Evolutionary conservation across 2,797 vertebrate species (phyloP), one percentile per base, ranked within the genome.

Genomic region (Ctenochaetus hawaiiensis): DNA sequence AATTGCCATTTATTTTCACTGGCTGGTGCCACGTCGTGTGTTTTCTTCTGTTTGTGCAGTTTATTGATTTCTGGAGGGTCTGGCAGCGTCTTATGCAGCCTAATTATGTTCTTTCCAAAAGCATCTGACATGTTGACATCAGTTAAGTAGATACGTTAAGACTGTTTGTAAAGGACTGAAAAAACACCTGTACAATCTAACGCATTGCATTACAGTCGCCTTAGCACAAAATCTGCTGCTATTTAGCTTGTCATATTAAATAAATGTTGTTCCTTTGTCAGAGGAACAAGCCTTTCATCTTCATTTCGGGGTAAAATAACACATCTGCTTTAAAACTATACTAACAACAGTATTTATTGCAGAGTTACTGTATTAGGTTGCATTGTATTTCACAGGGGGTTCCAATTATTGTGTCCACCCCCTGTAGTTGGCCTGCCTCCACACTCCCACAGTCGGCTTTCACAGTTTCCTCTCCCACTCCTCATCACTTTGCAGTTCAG

Each of bases 381-480:
- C 56, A 62, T 67, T 75, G 11, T 72, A 45, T 65, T 80, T 75
- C 87, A 81, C 85, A 90, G 87, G 78, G 30, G 88, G 84, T 86
- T 85, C 60, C 80, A 18, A 72, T 69, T 74, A 73, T 83, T 85
- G 84, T 88, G 85, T 86, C 67, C 84, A 62, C 64, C 73, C 69
- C 67, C 77, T 80, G 59, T 61, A 64, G 73, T 80, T 90, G 84
- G 82, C 83, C 23, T 39, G 64, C 84, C 83, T 88, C 88, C 90
- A 86, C 87, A 90, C 92, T 79, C 88, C 87, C 77, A 89, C 91
- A 77, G 88, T 77, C 78, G 84, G 80, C 72, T 88, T 83, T 91
- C 90, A 77, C 90, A 89, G 83, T 71, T 90, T 90, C 81, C 85
- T 91, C 88, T 91, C 90, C 89, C 91, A 86, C 91, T 89, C 87